phyloP scores from a whole-genome alignment of 2,797 vertebrate species.

The Oceanodroma leucorhoa region DNA sequence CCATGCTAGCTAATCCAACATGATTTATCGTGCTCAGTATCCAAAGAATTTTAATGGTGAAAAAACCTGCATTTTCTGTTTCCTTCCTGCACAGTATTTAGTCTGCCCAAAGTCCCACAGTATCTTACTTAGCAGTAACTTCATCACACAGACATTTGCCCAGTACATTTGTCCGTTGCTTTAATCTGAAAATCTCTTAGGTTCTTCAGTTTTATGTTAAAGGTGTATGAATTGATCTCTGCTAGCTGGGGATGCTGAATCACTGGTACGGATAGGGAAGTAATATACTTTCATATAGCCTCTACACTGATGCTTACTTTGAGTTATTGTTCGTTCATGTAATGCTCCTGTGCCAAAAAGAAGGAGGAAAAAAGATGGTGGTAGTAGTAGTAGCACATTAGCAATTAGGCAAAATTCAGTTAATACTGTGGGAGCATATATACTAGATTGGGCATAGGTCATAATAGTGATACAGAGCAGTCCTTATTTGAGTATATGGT shows the following conservation, averaged over 20 bases:
- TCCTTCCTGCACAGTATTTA: neutral
- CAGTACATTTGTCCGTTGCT: accelerated
- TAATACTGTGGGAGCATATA: neutral
- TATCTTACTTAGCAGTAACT: neutral
- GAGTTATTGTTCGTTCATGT: neutral
- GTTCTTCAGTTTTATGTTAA: neutral
- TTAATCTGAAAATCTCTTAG: neutral
- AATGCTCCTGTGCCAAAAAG: neutral
- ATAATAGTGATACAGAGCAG: neutral
- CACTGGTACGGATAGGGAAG: neutral
- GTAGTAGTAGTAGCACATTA: neutral
- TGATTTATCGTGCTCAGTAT: neutral
- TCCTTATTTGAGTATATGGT: neutral
- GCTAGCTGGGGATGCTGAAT: neutral
- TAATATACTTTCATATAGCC: neutral
- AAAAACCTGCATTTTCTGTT: accelerated
- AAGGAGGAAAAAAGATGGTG: neutral
- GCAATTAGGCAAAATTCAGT: neutral
- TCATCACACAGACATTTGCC: neutral
- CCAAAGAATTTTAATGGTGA: neutral
- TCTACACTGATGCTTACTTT: neutral
- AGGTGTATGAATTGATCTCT: neutral
- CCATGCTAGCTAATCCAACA: accelerated
- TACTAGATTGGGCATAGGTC: neutral
- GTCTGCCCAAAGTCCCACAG: neutral